These are phyloP conservation scores for Macrotis lagotis DNA, from an alignment of 2,113 vertebrate species.

Conservation along the genomic window DNA sequence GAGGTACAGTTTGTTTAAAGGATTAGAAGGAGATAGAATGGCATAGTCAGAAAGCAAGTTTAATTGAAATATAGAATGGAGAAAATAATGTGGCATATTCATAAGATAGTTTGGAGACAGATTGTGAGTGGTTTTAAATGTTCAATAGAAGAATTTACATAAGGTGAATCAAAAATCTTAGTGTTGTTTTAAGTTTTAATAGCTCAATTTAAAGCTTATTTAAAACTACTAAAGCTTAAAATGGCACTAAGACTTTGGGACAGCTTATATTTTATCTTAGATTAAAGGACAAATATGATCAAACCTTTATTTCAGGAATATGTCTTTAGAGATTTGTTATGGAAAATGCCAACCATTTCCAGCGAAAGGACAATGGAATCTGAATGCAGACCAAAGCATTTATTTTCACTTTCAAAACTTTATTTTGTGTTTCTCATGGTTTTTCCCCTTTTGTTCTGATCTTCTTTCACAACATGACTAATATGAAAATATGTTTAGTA, in stretches of 20 bases:
- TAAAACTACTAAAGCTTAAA: not conserved
- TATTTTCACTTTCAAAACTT: no score
- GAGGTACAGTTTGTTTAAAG: not conserved
- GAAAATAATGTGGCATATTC: not conserved
- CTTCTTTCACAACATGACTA: no score
- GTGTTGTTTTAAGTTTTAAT: not conserved
- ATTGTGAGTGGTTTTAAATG: not conserved
- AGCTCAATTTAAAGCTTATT: no score
- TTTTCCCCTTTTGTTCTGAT: no score
- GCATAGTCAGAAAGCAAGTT: not conserved
- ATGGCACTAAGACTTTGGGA: not conserved
- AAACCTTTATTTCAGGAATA: not conserved
- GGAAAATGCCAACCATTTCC: no score
- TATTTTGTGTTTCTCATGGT: no score
- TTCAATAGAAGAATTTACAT: not conserved
- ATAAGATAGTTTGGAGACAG: not conserved
- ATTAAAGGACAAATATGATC: not conserved
- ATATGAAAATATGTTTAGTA: no score
- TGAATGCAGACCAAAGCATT: no score
- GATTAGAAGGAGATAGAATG: not conserved
- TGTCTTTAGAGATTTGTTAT: no score
- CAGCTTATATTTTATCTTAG: not conserved
- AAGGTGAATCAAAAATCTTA: not conserved
- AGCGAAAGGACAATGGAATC: no score
- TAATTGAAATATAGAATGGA: not conserved